phyloP scores from a whole-genome alignment of 1,140 invertebrate genomes.

The Camponotus vicinus region DNA sequence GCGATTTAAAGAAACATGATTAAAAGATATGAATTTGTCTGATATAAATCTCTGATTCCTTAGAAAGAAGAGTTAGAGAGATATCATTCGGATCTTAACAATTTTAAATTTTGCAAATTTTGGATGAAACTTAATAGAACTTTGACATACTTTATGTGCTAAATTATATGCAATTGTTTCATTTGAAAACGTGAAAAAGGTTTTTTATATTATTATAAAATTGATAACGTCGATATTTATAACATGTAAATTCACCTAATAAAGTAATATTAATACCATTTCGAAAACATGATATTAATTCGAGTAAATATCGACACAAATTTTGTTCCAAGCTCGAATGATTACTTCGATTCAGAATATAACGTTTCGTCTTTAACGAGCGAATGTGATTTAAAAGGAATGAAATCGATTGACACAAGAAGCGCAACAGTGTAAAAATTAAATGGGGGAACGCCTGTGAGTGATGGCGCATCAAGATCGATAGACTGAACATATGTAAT shows the following conservation, averaged over 20 bases:
- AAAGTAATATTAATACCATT: not conserved
- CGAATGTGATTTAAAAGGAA: conserved; percentile 71
- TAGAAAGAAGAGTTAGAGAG: not conserved
- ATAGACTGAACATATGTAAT: conserved; percentile 58
- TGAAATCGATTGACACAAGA: conserved; percentile 66
- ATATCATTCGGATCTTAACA: too few species aligned
- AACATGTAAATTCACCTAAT: not conserved
- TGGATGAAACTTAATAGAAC: not conserved
- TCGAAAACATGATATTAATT: conserved; percentile 18
- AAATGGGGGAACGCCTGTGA: conserved; percentile 65
- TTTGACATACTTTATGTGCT: not conserved
- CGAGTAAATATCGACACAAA: not conserved
- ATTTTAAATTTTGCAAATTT: not conserved
- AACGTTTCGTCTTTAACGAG: conserved; percentile 42
- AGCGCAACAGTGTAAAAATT: conserved; percentile 49
- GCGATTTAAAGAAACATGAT: not conserved
- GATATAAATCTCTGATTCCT: not conserved
- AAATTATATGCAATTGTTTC: not conserved
- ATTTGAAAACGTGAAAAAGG: not conserved
- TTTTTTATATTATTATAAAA: not conserved
- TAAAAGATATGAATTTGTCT: not conserved
- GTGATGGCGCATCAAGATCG: conserved; percentile 52
- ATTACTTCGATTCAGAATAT: conserved; percentile 40
- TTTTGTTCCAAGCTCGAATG: not conserved
- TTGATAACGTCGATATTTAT: not conserved